Conservation (phyloP, 2,888 invertebrate genomes). For the Trissolcus brochymenae region DNA sequence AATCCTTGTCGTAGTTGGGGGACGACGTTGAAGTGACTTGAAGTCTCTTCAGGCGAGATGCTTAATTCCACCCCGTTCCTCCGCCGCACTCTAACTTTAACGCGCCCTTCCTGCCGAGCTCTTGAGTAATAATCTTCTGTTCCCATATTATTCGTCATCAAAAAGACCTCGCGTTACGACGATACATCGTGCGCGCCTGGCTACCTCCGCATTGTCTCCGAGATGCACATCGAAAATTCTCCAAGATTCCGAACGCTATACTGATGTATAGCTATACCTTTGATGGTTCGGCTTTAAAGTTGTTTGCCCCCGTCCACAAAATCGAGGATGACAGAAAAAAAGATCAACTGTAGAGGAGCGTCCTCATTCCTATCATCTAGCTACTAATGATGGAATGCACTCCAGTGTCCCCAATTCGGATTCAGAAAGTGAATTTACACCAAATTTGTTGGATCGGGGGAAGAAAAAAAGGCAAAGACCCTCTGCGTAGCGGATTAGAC, state of each 20-base stretch:
- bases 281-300: slow-evolving; percentile 1
- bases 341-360: neutral
- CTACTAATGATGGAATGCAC: too few relatives aligned
- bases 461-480: too few relatives aligned
- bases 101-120: slow-evolving; percentile 62
- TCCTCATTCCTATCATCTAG: too few relatives aligned
- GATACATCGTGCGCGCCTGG: slow-evolving; percentile 36
- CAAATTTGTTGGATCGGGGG: too few relatives aligned
- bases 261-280: slow-evolving; percentile 16
- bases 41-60: slow-evolving; percentile 76
- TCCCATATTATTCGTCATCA: slow-evolving; percentile 66
- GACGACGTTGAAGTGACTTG: slow-evolving; percentile 74
- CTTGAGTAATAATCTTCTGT: slow-evolving; percentile 70
- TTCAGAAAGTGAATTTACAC: neutral
- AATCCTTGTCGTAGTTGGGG: slow-evolving; percentile 74
- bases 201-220: slow-evolving; percentile 37
- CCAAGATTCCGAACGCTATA: slow-evolving; percentile 16
- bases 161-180: slow-evolving; percentile 55
- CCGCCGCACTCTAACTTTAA: slow-evolving; percentile 58
- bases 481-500: too few relatives aligned
- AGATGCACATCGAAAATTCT: slow-evolving; percentile 29
- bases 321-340: neutral
- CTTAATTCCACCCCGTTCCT: slow-evolving; percentile 71
- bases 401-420: too few relatives aligned
- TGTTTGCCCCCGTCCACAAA: neutral